phyloP scores from a whole-genome alignment of 2,113 vertebrate genomes.

The Poeciliopsis turrubarensis region DNA sequence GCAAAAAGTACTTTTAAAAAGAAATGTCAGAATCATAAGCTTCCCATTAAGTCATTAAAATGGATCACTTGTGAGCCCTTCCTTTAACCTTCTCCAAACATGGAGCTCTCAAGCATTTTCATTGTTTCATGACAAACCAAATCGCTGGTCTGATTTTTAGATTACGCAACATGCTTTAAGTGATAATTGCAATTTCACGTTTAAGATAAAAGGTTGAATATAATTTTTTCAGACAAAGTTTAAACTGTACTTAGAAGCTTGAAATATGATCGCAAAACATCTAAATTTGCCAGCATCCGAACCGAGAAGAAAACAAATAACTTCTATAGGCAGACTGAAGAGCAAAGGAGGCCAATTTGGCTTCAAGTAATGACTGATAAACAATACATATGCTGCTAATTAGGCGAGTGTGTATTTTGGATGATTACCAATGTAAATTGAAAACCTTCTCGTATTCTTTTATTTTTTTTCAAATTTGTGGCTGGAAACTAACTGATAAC shows the following conservation, averaged over 20 bases:
- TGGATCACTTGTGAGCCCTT: not conserved
- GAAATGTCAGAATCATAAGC: not conserved
- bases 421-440: not conserved
- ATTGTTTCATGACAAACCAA: not conserved
- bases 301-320: not conserved
- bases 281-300: not conserved
- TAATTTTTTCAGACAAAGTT: not conserved
- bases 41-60: conserved; percentile 2
- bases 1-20: not conserved
- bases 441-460: not conserved
- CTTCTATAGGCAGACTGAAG: not conserved
- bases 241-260: not conserved
- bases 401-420: not conserved
- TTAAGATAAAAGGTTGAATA: not conserved
- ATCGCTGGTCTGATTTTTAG: not conserved
- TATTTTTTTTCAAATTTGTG: no score
- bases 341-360: not conserved
- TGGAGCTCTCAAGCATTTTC: not conserved
- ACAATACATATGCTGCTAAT: not conserved
- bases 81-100: not conserved
- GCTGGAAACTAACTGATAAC: not conserved
- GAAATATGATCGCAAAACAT: not conserved
- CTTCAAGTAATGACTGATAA: not conserved
- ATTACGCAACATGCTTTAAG: not conserved
- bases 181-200: not conserved